Percentiles rank a stretch among this genome's conserved stretches.
phyloP scores from a whole-genome alignment of 1,140 invertebrate species.

The Catajapyx aquilonaris region DNA sequence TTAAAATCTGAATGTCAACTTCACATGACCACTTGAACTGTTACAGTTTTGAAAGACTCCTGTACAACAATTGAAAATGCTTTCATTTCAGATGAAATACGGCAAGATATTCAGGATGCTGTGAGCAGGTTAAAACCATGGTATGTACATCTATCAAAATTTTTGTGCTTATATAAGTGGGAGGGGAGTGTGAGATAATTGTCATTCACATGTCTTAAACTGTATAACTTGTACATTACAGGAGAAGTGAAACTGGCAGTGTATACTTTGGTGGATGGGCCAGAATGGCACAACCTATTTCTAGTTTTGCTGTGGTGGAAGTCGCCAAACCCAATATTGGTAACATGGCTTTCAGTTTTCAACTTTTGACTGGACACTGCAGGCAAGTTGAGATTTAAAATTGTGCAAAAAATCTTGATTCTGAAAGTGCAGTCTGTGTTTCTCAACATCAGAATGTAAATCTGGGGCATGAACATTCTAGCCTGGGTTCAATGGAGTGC shows the following conservation, averaged over 20 bases:
- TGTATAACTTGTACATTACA: constrained; percentile 18
- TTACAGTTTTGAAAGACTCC: no score
- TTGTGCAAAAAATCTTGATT: no score
- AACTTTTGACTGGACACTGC: no score
- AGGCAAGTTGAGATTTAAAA: no score
- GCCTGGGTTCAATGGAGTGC: no score
- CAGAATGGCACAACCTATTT: constrained; percentile 89
- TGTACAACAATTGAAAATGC: constrained; percentile 1
- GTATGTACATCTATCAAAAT: constrained; percentile 25
- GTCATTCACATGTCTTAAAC: constrained; percentile 6
- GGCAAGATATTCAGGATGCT: constrained; percentile 95
- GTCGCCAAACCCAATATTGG: constrained; percentile 68
- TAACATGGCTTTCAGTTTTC: no score
- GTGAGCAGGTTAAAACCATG: constrained; percentile 85
- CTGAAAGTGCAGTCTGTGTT: no score
- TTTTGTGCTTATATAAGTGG: not conserved
- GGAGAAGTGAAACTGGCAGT: constrained; percentile 65
- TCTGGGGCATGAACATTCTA: no score
- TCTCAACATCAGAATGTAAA: no score
- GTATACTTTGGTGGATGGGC: constrained; percentile 94
- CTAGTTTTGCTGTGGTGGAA: constrained; percentile 85
- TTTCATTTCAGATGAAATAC: constrained; percentile 66
- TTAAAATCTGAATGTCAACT: no score
- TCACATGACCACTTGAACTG: no score
- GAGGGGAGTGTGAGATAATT: not conserved